Base-by-base conservation (phyloP, 2,888 invertebrate genomes). In the Girardia tigrina region DNA sequence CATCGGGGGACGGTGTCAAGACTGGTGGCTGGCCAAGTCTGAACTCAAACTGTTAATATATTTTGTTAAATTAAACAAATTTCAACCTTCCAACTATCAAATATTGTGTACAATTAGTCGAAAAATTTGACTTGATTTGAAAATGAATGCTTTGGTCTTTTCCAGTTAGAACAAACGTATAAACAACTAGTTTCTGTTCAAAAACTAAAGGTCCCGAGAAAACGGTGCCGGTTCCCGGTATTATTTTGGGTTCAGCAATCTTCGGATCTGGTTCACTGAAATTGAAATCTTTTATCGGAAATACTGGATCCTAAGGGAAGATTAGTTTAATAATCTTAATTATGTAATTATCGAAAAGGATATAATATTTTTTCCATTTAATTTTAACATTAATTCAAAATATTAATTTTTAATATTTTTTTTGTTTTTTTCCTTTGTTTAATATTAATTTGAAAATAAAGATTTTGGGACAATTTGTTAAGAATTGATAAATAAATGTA, bases 101-200 rank as follows among this genome's bases (percentile, higher is more conserved):
- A 23, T 76, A 76, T 36, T 76, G 76, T 1, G 73, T 42, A 27
- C 76, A 76, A 28, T 20, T 71, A 0, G 16, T 71, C 20, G 42
- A 27, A 27, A 75, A 75, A 27, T 76, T 76, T 4, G 29, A 14
- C 20, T 75, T 42, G 76, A 76, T 74, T 26, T 76, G 75, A 27
- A 76, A 76, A 69, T 76, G 76, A n/a, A 76, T 26, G 16, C 76
- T 76, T 29, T 76, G 76, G 56, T 76, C 76, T 4, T n/a, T 26
- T 14, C 76, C 76, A 16, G 23, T 29, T 14, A 76, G 26, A n/a
- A 36, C 29, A 23, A 76, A 76, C 23, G 16, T 23, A 70, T 76
- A 75, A 76, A 76, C 42, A 26, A 76, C 42, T 26, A 76, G 56
- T 28, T 76, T 74, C 76, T 76, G 76, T n/a, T 29, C 20, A 26